Evolutionary conservation across 2,113 vertebrate genomes (phyloP), one percentile per base, ranked within the genome.

Genomic region (Solea senegalensis): DNA sequence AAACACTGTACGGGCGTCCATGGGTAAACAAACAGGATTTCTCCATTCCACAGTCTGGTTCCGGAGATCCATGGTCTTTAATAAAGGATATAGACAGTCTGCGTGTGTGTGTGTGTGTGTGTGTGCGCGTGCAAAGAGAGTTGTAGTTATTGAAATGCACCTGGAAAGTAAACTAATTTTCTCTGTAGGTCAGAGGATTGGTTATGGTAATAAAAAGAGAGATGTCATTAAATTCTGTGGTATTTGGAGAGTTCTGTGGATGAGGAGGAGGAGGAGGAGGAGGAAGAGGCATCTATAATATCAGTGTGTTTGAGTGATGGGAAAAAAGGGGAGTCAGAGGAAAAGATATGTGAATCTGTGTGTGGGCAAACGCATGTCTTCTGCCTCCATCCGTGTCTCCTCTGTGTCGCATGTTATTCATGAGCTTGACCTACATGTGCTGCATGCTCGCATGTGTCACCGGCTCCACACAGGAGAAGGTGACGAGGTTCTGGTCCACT

Each of bases 361-460:
- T 52, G 56, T 41, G 50, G 13, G 53, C 46, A 63, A 14, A 51
- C 61, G 71, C 66, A 57, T 11, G 15, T 28, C 75, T 80, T 48
- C 39, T 54, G 74, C 66, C 74, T 50, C 69, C 73, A 74, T 77
- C 74, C 74, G 69, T 50, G 55, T 68, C 80, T 78, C 76, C 72
- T 73, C 74, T 64, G 80, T 81, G 73, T 77, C 2, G 66, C 81
- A 77, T 73, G 81, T 83, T 87, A 89, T 88, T 91, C 89, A 87
- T 88, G 80, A 88, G 82, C 72, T 59, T 87, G 86, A 91, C 89
- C 89, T 87, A 91, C 88, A 88, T 91, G 80, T 54, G 49, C 69
- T 14, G 15, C 6, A 4, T 57, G 39, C 39, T 10, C 16, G 55
- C 41, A 34, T 58, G 34, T n/a, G 28, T n/a, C 13, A n/a, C 5